Evolutionary conservation across 2,888 invertebrate species (phyloP).

Genomic region (Cosmopolites sordidus): DNA sequence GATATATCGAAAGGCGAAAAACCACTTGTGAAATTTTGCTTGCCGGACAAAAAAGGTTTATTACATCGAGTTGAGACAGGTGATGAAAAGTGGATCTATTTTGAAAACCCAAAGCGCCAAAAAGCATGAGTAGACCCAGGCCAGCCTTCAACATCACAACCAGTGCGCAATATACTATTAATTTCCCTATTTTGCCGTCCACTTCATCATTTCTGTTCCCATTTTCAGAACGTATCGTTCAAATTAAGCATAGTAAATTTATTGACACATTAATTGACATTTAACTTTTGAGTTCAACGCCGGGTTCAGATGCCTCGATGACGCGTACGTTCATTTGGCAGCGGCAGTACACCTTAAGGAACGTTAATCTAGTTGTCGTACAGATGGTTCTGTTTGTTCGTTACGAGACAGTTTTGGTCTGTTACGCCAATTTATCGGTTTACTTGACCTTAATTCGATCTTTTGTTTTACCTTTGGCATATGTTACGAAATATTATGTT

Average conservation of each 20-base stretch:
- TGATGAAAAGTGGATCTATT: too few relatives aligned
- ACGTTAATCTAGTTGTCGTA: background rate
- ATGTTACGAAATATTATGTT: too few relatives aligned
- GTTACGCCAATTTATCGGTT: background rate
- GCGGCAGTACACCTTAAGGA: background rate
- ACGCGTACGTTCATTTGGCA: background rate
- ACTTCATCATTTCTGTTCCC: too few relatives aligned
- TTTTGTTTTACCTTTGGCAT: background rate
- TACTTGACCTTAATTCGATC: background rate
- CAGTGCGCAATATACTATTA: too few relatives aligned
- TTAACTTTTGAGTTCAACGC: constrained; percentile 22
- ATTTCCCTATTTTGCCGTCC: too few relatives aligned
- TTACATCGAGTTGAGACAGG: too few relatives aligned
- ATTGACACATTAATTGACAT: constrained; percentile 26
- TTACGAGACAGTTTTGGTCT: background rate
- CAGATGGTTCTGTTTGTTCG: background rate
- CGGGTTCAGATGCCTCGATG: constrained; percentile 9
- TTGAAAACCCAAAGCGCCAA: too few relatives aligned
- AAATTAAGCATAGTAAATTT: constrained; percentile 23
- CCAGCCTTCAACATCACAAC: too few relatives aligned
- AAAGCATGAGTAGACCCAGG: too few relatives aligned
- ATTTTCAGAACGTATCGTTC: constrained; percentile 2
- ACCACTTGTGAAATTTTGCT: too few relatives aligned
- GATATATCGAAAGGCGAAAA: too few relatives aligned
- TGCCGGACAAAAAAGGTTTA: too few relatives aligned